Percentiles rank a stretch among this genome's conserved stretches.
phyloP scores from a whole-genome alignment of 2,888 invertebrate genomes.

The Sipha maydis region DNA sequence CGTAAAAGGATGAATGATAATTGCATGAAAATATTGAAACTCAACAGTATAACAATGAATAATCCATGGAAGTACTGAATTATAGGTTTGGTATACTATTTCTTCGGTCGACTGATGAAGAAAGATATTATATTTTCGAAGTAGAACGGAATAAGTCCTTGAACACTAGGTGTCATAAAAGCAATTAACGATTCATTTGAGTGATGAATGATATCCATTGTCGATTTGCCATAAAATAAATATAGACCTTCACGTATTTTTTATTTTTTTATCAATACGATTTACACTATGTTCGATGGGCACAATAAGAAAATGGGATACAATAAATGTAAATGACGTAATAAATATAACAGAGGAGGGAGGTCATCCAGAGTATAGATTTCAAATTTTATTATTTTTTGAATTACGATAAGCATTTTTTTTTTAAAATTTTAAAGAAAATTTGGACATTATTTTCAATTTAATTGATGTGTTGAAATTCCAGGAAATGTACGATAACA shows the following conservation, averaged over 20 bases:
- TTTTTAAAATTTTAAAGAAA: too few relatives aligned
- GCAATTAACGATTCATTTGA: slow-evolving; percentile 11
- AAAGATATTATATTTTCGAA: background rate
- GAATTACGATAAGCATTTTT: too few relatives aligned
- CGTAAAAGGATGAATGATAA: background rate
- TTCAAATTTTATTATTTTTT: too few relatives aligned
- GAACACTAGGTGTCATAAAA: slow-evolving; percentile 9
- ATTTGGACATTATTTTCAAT: too few relatives aligned
- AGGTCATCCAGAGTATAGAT: too few relatives aligned
- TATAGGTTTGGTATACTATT: background rate
- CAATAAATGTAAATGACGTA: too few relatives aligned
- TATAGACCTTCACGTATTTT: background rate
- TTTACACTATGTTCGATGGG: background rate
- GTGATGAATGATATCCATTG: background rate
- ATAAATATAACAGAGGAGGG: too few relatives aligned
- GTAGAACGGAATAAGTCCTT: background rate
- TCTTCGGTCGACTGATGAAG: background rate
- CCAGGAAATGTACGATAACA: background rate
- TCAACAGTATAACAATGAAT: background rate
- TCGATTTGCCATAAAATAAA: background rate
- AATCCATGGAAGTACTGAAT: background rate
- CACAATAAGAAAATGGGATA: too few relatives aligned
- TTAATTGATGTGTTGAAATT: too few relatives aligned
- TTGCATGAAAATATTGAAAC: too few relatives aligned
- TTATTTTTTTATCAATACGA: too few relatives aligned